Evolutionary conservation across 2,113 vertebrate species (phyloP).

Genomic region (Tragelaphus imberbis): DNA sequence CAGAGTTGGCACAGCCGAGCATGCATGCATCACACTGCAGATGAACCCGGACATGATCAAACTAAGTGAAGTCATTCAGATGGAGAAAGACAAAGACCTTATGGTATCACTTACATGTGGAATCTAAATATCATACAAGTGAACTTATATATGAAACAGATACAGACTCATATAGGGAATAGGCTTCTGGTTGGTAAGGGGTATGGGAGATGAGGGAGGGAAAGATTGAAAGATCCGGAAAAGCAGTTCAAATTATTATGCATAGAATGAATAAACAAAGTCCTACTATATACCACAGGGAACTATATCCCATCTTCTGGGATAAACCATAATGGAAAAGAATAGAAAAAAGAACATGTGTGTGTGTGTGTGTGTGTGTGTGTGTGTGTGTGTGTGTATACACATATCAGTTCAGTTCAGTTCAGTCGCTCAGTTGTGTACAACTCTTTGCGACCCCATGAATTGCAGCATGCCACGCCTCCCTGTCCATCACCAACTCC

Average conservation of each 20-base stretch:
- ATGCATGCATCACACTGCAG: fast-evolving
- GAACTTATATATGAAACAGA: background rate
- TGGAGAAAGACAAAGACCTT: background rate
- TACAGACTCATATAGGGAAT: background rate
- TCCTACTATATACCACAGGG: background rate
- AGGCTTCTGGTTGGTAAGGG: background rate
- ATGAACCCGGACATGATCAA: background rate
- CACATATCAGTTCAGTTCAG: background rate
- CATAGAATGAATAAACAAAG: background rate
- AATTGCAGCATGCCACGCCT: too few species aligned
- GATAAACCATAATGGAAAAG: background rate
- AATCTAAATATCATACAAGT: background rate
- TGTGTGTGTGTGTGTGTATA: background rate
- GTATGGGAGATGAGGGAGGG: background rate
- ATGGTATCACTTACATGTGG: background rate
- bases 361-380: background rate
- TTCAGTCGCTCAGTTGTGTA: too few species aligned
- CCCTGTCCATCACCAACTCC: too few species aligned
- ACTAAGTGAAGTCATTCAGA: background rate
- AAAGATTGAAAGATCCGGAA: background rate
- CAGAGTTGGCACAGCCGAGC: background rate
- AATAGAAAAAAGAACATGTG: background rate
- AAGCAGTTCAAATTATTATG: background rate
- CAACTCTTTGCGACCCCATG: too few species aligned
- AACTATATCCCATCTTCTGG: background rate